These are phyloP conservation scores for Tortricodes alternella DNA, from an alignment of 2,888 invertebrate species.

Conservation along the genomic window DNA sequence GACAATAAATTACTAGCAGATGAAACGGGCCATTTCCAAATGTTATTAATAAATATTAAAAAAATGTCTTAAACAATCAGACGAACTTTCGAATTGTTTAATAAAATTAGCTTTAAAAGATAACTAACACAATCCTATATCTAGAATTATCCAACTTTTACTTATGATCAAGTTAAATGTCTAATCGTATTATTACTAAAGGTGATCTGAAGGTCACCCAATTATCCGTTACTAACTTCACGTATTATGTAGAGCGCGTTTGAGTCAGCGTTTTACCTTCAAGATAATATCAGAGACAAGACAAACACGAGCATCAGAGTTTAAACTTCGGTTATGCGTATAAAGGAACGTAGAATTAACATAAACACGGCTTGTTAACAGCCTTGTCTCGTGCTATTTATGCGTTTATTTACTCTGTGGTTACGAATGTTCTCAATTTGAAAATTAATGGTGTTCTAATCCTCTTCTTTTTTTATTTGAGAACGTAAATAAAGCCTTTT, in stretches of 20 bases:
- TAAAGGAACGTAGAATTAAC: conserved; percentile 55
- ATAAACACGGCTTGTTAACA: conserved; percentile 54
- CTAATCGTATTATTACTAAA: neutral
- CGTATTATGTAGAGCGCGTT: conserved; percentile 21
- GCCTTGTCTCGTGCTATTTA: conserved; percentile 15
- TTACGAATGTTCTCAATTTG: conserved; percentile 12
- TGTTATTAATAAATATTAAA: conserved; percentile 45
- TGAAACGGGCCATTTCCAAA: conserved; percentile 46
- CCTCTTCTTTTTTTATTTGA: neutral
- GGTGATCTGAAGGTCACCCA: conserved; percentile 11
- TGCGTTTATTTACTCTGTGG: conserved; percentile 23
- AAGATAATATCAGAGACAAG: conserved; percentile 27
- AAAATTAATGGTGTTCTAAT: neutral
- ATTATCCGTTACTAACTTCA: conserved; percentile 22
- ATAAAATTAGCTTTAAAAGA: neutral
- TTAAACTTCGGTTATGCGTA: conserved; percentile 38
- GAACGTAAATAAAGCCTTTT: neutral
- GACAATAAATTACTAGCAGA: conserved; percentile 58
- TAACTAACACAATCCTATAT: neutral
- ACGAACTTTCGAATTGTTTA: neutral
- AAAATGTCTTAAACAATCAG: conserved; percentile 4
- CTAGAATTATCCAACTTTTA: neutral
- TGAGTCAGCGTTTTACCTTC: conserved; percentile 20
- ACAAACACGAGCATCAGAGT: conserved; percentile 26
- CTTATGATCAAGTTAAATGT: neutral